Percentiles rank a stretch among this genome's conserved stretches.
phyloP scores from a whole-genome alignment of 2,113 vertebrate genomes.

The Serilophus lunatus region DNA sequence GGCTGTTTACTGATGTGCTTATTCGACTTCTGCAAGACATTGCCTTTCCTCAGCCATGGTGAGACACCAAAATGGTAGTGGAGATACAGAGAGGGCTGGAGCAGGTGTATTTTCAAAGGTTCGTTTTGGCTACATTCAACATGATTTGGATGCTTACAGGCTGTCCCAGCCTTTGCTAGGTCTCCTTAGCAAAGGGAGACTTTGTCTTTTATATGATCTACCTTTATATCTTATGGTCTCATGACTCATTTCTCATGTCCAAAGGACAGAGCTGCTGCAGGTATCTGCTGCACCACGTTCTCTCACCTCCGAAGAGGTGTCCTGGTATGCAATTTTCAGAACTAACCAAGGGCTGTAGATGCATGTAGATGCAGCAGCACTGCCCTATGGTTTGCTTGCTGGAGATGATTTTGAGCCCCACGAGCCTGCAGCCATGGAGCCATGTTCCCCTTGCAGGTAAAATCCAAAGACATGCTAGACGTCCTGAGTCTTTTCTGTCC shows the following conservation, averaged over 20 bases:
- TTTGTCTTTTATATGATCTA: background rate
- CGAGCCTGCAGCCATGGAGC: background rate
- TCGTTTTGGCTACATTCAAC: background rate
- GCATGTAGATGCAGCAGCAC: background rate
- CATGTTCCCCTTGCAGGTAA: background rate
- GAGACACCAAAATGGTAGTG: background rate
- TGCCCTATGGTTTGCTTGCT: fast-evolving
- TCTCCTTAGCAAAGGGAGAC: too few species aligned
- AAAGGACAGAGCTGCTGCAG: background rate
- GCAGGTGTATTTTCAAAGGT: background rate
- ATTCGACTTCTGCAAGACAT: background rate
- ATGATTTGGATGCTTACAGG: background rate
- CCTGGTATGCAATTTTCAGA: background rate
- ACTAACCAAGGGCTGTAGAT: background rate
- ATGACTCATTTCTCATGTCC: background rate
- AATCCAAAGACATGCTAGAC: background rate
- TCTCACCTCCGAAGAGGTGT: background rate
- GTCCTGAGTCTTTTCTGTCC: background rate
- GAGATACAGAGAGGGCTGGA: background rate
- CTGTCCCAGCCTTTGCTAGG: background rate
- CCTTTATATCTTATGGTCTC: background rate
- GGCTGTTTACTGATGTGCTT: background rate
- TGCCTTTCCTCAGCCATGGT: background rate
- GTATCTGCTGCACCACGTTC: background rate
- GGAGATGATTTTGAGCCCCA: background rate